Evolutionary conservation across 2,888 invertebrate species (phyloP), one percentile per base, ranked within the genome.

Genomic region (Yponomeuta sedellus): DNA sequence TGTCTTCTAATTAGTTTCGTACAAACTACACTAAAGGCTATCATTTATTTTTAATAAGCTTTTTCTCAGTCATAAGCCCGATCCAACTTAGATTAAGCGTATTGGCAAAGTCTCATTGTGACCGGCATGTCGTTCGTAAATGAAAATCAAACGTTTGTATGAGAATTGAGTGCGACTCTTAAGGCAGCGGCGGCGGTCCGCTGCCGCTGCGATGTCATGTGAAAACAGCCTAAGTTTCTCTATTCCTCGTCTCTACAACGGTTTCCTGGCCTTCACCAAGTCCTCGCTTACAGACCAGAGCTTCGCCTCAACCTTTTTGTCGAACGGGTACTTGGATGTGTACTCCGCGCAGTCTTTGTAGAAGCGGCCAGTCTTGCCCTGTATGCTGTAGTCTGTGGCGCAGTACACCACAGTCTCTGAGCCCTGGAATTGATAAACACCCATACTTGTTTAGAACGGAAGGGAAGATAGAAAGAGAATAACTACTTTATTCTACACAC

Each of bases 401-500:
- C 96, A 96, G 81, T 94, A 94, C 12, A 97, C 85, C 25, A 96
- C 92, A 1, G 96, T 96, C 83, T 97, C 95, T 0, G 95, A 93
- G 61, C 97, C 97, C 96, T 97, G 85, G 59, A 90, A 88, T 44
- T 12, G 65, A 68, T 10, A 57, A 22, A 65, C 34, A 64, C n/a
- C 44, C 44, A 4, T 44, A 12, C 44, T 44, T 12, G 10, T 6
- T 44, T 6, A 52, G 44, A 66, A 39, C n/a, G 12, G 34, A 57
- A 63, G 39, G 34, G 34, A 8, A 34, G 34, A 34, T 34, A 34
- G 8, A 6, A n/a, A 8, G 34, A 34, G 5, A 0, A 5, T 25
- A 25, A 25, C 5, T 34, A 34, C 6, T 34, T 40, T 39, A 39
- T 39, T 63, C 34, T 16, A 63, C 12, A 56, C 5, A 19, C n/a